These are phyloP conservation scores for Acromyrmex echinatior DNA, from an alignment of 1,140 invertebrate species.

Conservation along the genomic window DNA sequence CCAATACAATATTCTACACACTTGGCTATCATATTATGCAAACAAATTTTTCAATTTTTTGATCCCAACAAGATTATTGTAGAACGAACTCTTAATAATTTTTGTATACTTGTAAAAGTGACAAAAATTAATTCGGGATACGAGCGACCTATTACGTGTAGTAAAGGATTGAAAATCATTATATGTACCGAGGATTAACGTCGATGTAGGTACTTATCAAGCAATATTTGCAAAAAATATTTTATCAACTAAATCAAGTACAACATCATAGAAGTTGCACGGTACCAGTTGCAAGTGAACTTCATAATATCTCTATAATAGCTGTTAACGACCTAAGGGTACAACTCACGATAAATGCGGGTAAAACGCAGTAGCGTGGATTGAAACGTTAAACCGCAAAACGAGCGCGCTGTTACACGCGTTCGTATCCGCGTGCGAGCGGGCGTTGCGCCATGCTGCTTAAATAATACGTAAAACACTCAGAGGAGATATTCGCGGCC, in stretches of 20 bases:
- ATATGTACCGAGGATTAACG: too few relatives aligned
- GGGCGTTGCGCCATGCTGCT: conserved; percentile 15
- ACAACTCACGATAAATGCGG: conserved; percentile 39
- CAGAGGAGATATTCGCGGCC: conserved; percentile 71
- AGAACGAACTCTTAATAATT: too few relatives aligned
- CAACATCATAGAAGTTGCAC: conserved; percentile 48
- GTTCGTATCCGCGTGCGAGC: background rate
- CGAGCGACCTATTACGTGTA: too few relatives aligned
- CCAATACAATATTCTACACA: too few relatives aligned
- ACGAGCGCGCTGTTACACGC: conserved; percentile 39
- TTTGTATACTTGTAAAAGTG: too few relatives aligned
- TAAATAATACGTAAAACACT: conserved; percentile 52
- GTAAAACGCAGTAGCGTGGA: conserved; percentile 36
- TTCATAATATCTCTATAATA: conserved; percentile 59
- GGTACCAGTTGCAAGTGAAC: conserved; percentile 43
- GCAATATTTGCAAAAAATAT: background rate
- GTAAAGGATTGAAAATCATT: too few relatives aligned
- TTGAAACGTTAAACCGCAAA: conserved; percentile 54
- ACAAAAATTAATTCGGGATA: too few relatives aligned
- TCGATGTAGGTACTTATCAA: background rate
- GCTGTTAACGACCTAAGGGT: conserved; percentile 40
- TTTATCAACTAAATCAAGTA: too few relatives aligned
- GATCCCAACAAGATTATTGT: too few relatives aligned
- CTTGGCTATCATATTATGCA: too few relatives aligned
- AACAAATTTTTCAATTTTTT: too few relatives aligned